Conservation (phyloP, 2,888 invertebrate genomes). For the Pseudolycoriella hygida region DNA sequence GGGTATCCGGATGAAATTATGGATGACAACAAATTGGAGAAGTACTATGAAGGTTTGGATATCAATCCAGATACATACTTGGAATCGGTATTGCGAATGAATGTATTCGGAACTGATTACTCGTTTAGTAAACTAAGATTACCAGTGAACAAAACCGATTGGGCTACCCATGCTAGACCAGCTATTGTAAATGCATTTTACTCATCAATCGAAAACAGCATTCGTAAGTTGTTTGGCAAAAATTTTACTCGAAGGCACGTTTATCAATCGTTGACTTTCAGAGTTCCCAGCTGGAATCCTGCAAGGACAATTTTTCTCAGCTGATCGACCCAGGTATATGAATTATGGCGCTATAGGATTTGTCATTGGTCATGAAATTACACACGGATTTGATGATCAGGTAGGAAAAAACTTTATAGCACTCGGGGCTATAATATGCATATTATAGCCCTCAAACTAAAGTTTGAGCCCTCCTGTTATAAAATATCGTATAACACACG, state of each 20-base stretch:
- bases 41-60: constrained; percentile 61
- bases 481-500: no score
- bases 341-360: constrained; percentile 85
- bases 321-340: constrained; percentile 76
- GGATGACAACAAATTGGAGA: constrained; percentile 58
- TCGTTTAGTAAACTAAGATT: constrained; percentile 58
- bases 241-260: neutral
- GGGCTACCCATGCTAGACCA: constrained; percentile 68
- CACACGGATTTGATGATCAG: constrained; percentile 76
- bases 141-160: constrained; percentile 70
- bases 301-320: constrained; percentile 81
- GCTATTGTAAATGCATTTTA: constrained; percentile 78
- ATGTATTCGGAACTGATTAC: constrained; percentile 63
- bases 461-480: no score
- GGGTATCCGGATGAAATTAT: constrained; percentile 84
- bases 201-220: constrained; percentile 70
- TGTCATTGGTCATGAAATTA: constrained; percentile 84
- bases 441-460: no score
- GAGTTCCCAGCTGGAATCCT: constrained; percentile 89
- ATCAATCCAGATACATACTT: constrained; percentile 52
- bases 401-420: no score
- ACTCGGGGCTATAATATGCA: no score
- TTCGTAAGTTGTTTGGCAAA: constrained; percentile 45
- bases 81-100: constrained; percentile 58
- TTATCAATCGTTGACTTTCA: constrained; percentile 23